phyloP scores from a whole-genome alignment of 2,888 invertebrate genomes.

The Isoperla grammatica region DNA sequence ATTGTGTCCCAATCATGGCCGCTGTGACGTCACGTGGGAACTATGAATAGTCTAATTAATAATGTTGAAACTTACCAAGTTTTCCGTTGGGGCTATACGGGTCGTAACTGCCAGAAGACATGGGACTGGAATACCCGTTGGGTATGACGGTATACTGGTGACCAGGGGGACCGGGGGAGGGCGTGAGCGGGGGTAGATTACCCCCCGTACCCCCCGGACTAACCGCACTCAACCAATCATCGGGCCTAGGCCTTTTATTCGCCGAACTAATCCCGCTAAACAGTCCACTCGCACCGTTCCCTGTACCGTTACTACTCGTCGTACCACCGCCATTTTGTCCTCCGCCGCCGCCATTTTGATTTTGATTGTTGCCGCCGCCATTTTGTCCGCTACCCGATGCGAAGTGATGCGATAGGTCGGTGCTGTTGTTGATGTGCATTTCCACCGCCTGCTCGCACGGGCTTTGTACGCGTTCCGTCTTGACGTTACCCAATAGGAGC shows the following conservation, averaged over 20 bases:
- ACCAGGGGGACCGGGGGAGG: constrained; percentile 52
- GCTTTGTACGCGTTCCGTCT: constrained; percentile 44
- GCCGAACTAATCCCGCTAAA: constrained; percentile 42
- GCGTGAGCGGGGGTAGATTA: constrained; percentile 48
- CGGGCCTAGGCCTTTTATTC: constrained; percentile 50
- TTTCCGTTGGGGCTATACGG: constrained; percentile 86
- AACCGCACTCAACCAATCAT: constrained; percentile 61
- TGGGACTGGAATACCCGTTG: constrained; percentile 71
- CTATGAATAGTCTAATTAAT: too few relatives aligned
- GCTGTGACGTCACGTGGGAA: too few relatives aligned
- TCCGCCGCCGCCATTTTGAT: constrained; percentile 8
- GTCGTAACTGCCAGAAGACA: constrained; percentile 80
- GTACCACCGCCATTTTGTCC: not conserved
- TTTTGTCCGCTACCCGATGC: constrained; percentile 35
- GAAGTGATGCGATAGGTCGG: constrained; percentile 32
- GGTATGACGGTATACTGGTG: constrained; percentile 52
- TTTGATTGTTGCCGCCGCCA: not conserved
- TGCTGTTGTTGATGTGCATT: constrained; percentile 14
- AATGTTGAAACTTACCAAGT: constrained; percentile 62
- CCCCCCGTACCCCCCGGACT: constrained; percentile 50
- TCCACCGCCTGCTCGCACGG: constrained; percentile 35
- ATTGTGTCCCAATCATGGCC: too few relatives aligned
- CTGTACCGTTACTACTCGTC: constrained; percentile 41
- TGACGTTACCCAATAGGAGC: constrained; percentile 38
- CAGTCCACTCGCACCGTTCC: constrained; percentile 37